Evolutionary conservation across 2,888 invertebrate genomes (phyloP), one percentile per base, ranked within the genome.

Genomic region (Chelonus formosanus): DNA sequence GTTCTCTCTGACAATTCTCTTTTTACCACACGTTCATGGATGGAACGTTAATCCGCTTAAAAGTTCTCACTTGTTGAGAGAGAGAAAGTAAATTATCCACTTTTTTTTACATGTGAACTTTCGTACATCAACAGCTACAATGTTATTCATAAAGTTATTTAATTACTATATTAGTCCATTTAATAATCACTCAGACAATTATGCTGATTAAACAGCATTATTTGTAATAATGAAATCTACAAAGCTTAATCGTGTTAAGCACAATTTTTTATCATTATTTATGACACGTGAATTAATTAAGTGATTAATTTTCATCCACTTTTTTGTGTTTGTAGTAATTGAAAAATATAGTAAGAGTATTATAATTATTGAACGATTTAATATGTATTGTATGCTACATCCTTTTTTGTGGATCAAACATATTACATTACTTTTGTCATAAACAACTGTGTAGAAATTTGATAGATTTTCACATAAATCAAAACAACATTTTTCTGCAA

Each of bases 341-440:
- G 20, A 20, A 20, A 20, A 20, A 20, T 20, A 1, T 20, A 20
- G 1, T 20, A 20, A 20, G 2, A 20, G 20, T 20, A 20, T 20
- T 20, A 20, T 20, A 20, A 20, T 20, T 20, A 20, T 20, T 20
- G 20, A 20, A 20, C 20, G 20, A 2, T 20, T 20, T 20, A 20
- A 20, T 20, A 20, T 20, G 20, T 20, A 20, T 20, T 20, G 20
- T 20, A 20, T 20, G 20, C 20, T 20, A 52, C 8, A 32, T 52
- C 3, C 34, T 52, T 59, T 67, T 59, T 48, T 60, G 34, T 60
- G 65, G 64, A 65, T 67, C 67, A 62, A 67, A 69, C 58, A 58
- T 62, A 55, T 65, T 57, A 31, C n/a, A 54, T 67, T 67, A 63
- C 69, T 58, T 60, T 43, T 65, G 53, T 61, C 36, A 5, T 43